Percentiles rank a stretch among this genome's conserved stretches.
These are phyloP conservation scores for Chaetodon trifasciatus DNA, from an alignment of 2,797 vertebrate genomes.

Conservation along the genomic window DNA sequence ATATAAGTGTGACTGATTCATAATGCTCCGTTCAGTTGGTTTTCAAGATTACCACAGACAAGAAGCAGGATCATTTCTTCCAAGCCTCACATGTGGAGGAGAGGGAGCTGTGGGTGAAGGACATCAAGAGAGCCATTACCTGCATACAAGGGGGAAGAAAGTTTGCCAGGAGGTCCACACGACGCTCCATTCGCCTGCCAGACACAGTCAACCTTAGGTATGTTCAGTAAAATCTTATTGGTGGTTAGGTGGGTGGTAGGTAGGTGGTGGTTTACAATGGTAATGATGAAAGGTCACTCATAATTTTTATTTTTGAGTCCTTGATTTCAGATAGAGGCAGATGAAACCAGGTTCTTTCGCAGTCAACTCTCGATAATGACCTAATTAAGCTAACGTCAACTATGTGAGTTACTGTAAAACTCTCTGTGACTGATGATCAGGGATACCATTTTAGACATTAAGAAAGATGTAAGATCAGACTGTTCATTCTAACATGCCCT, in stretches of 20 bases:
- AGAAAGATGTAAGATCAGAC: too few species aligned
- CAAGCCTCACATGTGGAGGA: conserved; percentile 95
- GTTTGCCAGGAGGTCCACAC: conserved; percentile 95
- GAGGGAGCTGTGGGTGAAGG: conserved; percentile 93
- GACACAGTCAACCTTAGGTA: conserved; percentile 92
- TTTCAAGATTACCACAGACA: conserved; percentile 91
- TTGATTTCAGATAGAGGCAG: too few species aligned
- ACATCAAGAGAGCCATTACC: conserved; percentile 90
- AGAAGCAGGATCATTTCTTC: conserved; percentile 96
- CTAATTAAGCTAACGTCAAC: background rate
- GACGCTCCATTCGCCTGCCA: conserved; percentile 93
- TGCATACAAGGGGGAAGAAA: conserved; percentile 90
- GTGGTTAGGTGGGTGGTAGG: too few species aligned
- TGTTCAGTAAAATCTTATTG: background rate
- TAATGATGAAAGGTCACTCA: too few species aligned
- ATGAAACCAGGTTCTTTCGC: too few species aligned
- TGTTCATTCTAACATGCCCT: too few species aligned
- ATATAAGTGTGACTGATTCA: conserved; percentile 6
- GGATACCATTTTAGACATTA: too few species aligned
- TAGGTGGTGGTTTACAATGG: too few species aligned
- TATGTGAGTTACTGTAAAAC: background rate
- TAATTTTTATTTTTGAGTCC: too few species aligned
- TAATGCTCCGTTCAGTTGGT: conserved; percentile 86
- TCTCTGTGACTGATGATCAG: too few species aligned
- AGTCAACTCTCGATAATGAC: too few species aligned